Base-by-base conservation (phyloP, 2,797 vertebrate species). In the Gymnopithys bicolor region DNA sequence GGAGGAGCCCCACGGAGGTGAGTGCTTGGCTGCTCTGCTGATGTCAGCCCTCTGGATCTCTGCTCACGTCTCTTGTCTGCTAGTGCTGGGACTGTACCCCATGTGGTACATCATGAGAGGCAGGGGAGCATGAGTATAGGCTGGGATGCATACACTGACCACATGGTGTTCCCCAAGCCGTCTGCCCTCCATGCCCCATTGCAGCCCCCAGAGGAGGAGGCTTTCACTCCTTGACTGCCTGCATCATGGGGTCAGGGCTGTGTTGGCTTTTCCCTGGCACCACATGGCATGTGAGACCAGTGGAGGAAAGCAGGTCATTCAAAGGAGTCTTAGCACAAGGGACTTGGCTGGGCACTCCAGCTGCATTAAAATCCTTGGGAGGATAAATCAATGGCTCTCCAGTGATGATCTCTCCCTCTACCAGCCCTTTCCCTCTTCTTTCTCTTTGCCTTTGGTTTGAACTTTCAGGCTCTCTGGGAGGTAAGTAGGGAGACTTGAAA, bases 231-330 rank as follows among this genome's bases (percentile, higher is more conserved):
- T 37, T 70, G 71, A 14, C 30, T 0, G 9, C 5, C 30, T 60
- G 41, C 53, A 48, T 86, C 69, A 6, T 4, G 3, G 60, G 60
- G 77, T 56, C 58, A 55, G 7, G 39, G 48, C 86, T 39, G 35
- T 0, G 0, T 2, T 78, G 82, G 37, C 63, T 87, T 55, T 15
- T 28, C 9, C 1, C 6, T 73, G 66, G 37, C 69, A 21, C 53
- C 1, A 2, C 0, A 0, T 6, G 28, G 5, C 30, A 4, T 4
- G 27, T 1, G 10, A 55, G 62, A 58, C 27, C 39, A 28, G 41
- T 27, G 41, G 58, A 33, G 89, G 18, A 37, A n/a, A 68, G 33
- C 58, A 48, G 58, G 53, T 48, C 49, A 23, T 41, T 64, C 18
- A 32, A 0, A 49, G 37, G 25, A 45, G 28, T 68, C 46, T 35